Base-by-base conservation (phyloP, 2,113 vertebrate species). In the Zosterops japonicus region DNA sequence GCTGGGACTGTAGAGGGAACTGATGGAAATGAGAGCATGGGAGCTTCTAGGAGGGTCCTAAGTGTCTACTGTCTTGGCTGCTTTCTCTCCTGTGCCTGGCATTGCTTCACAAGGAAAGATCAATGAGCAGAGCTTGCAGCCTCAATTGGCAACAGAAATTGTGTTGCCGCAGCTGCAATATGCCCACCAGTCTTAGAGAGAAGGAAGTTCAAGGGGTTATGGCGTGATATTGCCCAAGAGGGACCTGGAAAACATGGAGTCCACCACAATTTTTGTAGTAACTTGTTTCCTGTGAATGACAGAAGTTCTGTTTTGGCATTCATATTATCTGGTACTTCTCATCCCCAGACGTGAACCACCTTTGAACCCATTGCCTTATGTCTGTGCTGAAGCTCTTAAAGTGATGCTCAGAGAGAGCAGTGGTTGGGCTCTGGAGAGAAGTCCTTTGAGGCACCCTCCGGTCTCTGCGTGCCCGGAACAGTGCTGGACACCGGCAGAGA, bases 381-480 rank as follows among this genome's bases (percentile, higher is more conserved):
- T 33, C 36, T 72, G 8, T 76, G n/a, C 78, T 64, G 31, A n/a
- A 85, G 49, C 75, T 46, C 20, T 41, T 72, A 21, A 33, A 72
- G 55, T 47, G 49, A 53, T 88, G 42, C 44, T 75, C 20, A 55
- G 35, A 44, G 11, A 75, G 41, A 68, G 33, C 21, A 55, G 7
- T 49, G 24, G 16, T 15, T 41, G 61, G 49, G 35, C 41, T 61
- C 70, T 44, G 15, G 2, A 1, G 47, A 60, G 60, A 75, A 56
- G 61, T 75, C 74, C 70, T 18, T 6, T 55, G 67, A 44, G 25
- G 60, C 39, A 79, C 41, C 18, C 31, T 78, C 24, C 1, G 2
- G 27, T 44, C 46, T 68, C 17, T 68, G 21, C 23, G 8, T 33
- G 33, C 7, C 35, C 6, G 0, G 56, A 41, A 59, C 1, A 11